Evolutionary conservation across 1,140 invertebrate genomes (phyloP).

Genomic region (Nebria ingens): DNA sequence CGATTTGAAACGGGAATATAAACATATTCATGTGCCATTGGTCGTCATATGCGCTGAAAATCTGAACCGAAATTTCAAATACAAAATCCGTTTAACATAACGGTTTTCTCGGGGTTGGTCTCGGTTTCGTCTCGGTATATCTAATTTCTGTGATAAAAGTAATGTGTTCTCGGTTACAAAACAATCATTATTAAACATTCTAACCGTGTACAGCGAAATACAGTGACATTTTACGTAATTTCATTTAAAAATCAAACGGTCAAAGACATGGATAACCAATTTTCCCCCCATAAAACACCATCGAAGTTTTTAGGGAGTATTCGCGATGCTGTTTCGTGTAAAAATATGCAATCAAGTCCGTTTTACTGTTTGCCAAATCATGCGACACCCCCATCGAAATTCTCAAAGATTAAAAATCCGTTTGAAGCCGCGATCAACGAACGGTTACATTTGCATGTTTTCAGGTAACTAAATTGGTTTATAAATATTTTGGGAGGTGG

Average conservation of each 20-base stretch:
- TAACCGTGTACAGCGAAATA: background rate
- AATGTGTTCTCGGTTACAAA: too few species aligned
- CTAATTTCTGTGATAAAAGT: slow-evolving; percentile 6
- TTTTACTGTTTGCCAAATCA: background rate
- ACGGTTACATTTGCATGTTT: slow-evolving; percentile 26
- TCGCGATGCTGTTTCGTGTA: background rate
- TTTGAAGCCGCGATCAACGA: slow-evolving; percentile 28
- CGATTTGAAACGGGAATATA: too few species aligned
- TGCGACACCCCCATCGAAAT: background rate
- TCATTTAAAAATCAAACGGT: background rate
- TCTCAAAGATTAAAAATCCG: slow-evolving; percentile 27
- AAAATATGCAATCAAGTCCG: background rate
- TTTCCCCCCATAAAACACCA: background rate
- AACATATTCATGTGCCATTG: too few species aligned
- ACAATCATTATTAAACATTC: too few species aligned
- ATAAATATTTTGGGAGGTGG: background rate
- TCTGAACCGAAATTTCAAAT: too few species aligned
- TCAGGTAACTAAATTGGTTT: slow-evolving; percentile 24
- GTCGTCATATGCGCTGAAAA: too few species aligned
- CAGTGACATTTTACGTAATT: background rate
- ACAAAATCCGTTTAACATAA: too few species aligned
- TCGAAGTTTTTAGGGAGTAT: background rate
- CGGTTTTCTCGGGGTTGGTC: background rate
- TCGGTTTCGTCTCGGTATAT: background rate
- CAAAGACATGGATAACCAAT: background rate